These are phyloP conservation scores for Pollenia angustigena DNA, from an alignment of 2,888 invertebrate genomes.

Conservation along the genomic window DNA sequence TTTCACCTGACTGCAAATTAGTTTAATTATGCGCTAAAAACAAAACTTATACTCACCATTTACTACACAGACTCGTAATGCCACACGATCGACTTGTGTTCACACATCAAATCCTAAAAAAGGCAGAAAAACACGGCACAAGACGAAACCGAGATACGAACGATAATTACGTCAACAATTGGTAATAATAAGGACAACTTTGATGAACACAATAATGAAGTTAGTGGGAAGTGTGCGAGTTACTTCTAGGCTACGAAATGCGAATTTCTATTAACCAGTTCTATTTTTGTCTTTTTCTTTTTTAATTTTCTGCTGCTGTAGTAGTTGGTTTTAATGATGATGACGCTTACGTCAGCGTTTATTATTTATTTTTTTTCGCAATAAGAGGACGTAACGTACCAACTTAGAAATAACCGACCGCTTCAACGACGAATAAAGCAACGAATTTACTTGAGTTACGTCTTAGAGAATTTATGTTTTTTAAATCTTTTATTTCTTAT, in stretches of 20 bases:
- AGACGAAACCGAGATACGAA: constrained; percentile 26
- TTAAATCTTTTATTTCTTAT: not conserved
- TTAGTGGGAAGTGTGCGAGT: constrained; percentile 26
- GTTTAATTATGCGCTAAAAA: constrained; percentile 59
- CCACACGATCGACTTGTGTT: constrained; percentile 81
- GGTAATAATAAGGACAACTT: constrained; percentile 44
- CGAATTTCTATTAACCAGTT: constrained; percentile 42
- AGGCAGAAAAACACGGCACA: constrained; percentile 28
- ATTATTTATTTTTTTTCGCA: not conserved
- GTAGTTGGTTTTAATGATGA: constrained; percentile 4
- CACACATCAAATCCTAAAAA: constrained; percentile 76
- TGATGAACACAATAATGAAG: constrained; percentile 52
- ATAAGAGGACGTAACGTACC: constrained; percentile 13
- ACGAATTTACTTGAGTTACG: constrained; percentile 21
- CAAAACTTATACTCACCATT: constrained; percentile 80
- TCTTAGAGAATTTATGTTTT: constrained; percentile 21
- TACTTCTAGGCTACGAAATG: constrained; percentile 38
- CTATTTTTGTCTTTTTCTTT: constrained; percentile 32
- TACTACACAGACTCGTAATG: constrained; percentile 82
- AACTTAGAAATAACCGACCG: constrained; percentile 35
- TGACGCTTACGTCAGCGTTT: constrained; percentile 66
- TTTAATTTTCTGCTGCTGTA: not conserved
- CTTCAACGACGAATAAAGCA: constrained; percentile 30
- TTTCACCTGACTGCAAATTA: constrained; percentile 57
- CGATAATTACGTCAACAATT: constrained; percentile 47